Evolutionary conservation across 2,888 invertebrate genomes (phyloP).

Genomic region (Germaria angustata): DNA sequence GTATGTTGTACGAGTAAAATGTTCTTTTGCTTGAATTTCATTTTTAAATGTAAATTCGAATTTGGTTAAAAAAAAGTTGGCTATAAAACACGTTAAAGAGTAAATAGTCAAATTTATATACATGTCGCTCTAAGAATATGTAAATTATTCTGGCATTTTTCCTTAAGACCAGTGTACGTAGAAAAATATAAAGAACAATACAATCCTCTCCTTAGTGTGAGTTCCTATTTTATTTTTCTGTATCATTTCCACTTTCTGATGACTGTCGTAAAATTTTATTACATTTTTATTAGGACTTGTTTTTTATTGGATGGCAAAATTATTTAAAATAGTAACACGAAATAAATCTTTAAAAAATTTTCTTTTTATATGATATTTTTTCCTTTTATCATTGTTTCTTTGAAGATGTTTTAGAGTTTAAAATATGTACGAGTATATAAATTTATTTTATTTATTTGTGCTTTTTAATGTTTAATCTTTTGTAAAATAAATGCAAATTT

Average conservation of each 20-base stretch:
- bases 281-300: slow-evolving; percentile 60
- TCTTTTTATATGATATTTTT: neutral
- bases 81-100: neutral
- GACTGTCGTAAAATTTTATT: slow-evolving; percentile 60
- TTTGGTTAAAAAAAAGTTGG: neutral
- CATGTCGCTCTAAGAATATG: slow-evolving; percentile 39
- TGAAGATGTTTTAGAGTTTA: neutral
- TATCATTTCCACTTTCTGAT: slow-evolving; percentile 43
- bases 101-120: slow-evolving; percentile 44
- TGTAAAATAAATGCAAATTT: slow-evolving; percentile 39
- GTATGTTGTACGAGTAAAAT: slow-evolving; percentile 6
- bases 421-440: neutral
- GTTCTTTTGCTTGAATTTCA: neutral
- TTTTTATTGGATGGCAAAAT: slow-evolving; percentile 1
- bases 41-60: neutral
- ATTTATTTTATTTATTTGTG: neutral
- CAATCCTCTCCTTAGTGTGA: neutral
- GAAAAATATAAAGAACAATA: slow-evolving; percentile 31
- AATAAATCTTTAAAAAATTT: slow-evolving; percentile 41
- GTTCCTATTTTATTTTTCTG: slow-evolving; percentile 9
- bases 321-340: slow-evolving; percentile 40
- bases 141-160: slow-evolving; percentile 40
- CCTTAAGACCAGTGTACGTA: neutral
- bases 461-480: slow-evolving; percentile 22
- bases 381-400: neutral